Evolutionary conservation across 2,113 vertebrate species (phyloP).

Genomic region (Ptilonorhynchus violaceus): DNA sequence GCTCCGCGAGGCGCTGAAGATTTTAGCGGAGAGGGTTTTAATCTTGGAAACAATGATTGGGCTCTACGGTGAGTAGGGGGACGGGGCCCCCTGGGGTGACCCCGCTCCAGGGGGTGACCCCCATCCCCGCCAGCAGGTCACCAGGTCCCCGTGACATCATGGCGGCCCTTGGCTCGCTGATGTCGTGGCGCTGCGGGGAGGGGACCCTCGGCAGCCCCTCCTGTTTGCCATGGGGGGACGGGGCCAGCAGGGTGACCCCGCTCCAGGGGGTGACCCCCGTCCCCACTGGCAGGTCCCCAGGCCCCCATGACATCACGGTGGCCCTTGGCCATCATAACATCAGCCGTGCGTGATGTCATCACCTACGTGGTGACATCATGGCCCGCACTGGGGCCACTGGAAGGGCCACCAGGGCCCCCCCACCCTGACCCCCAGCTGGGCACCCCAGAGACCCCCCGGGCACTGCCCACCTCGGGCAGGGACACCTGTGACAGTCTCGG

Average conservation of each 20-base stretch:
- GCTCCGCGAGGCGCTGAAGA: constrained; percentile 99
- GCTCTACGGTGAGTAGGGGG: constrained; percentile 97
- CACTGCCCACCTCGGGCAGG: not conserved
- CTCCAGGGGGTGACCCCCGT: not conserved
- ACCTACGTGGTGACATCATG: fast-evolving
- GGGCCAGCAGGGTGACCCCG: not conserved
- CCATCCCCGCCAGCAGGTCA: not conserved
- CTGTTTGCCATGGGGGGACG: fast-evolving
- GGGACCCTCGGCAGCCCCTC: not conserved
- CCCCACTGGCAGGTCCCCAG: not conserved
- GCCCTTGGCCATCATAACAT: not conserved
- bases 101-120: not conserved
- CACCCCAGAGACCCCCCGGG: not conserved
- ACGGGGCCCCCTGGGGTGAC: not conserved
- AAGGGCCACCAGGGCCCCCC: not conserved
- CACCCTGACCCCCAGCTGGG: not conserved
- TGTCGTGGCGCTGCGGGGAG: not conserved
- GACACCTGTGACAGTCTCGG: fast-evolving
- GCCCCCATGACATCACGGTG: not conserved
- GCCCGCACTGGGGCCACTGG: not conserved
- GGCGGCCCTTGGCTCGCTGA: not conserved
- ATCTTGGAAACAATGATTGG: constrained; percentile 99
- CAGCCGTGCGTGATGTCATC: not conserved
- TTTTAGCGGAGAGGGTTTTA: constrained; percentile 99
- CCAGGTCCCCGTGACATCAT: fast-evolving